Conservation (phyloP, 2,797 vertebrate genomes). For the Streptopelia turtur region DNA sequence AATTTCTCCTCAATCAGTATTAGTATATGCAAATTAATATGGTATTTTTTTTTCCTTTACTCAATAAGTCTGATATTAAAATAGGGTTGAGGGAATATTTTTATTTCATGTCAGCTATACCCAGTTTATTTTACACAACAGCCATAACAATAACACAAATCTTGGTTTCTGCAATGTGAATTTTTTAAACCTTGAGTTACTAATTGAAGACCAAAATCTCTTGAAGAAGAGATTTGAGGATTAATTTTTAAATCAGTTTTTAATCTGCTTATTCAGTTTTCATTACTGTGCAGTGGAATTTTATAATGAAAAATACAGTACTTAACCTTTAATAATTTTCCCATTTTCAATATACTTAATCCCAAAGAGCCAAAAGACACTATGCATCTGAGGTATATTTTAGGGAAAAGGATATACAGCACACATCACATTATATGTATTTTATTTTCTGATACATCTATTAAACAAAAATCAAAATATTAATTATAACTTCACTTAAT, state of each 20-base stretch:
- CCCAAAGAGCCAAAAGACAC: conserved; percentile 12
- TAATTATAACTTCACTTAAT: neutral
- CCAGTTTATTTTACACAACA: conserved; percentile 65
- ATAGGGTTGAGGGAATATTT: conserved; percentile 54
- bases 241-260: conserved; percentile 90
- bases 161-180: conserved; percentile 78
- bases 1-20: neutral
- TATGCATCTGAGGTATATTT: neutral
- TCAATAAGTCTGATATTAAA: conserved; percentile 58
- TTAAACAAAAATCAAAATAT: neutral
- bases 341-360: conserved; percentile 66
- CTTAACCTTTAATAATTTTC: conserved; percentile 81
- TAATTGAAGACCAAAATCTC: conserved; percentile 88
- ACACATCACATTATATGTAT: neutral
- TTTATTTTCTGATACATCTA: neutral
- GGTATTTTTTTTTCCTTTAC: conserved; percentile 19
- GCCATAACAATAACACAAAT: conserved; percentile 71
- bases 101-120: conserved; percentile 50
- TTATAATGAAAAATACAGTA: conserved; percentile 82
- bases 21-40: conserved; percentile 8
- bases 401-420: neutral
- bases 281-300: conserved; percentile 78
- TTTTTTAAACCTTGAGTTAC: conserved; percentile 82
- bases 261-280: conserved; percentile 88
- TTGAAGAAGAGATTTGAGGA: conserved; percentile 88